Conservation (phyloP, 2,113 vertebrate genomes). For the Entelurus aequoreus region DNA sequence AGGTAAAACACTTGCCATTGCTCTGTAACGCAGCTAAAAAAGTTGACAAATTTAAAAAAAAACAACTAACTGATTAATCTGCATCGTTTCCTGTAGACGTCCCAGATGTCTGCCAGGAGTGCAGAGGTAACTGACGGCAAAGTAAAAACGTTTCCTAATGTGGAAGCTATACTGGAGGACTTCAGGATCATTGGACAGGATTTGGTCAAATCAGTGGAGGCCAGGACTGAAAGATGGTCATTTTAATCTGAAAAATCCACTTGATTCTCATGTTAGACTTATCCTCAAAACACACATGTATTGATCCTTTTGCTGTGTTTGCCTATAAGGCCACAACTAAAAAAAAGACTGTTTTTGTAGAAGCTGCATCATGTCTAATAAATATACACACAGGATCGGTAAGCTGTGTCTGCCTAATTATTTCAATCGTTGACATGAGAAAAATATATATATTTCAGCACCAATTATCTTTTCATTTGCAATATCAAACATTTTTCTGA, state of each 20-base stretch:
- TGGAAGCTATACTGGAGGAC: constrained; percentile 90
- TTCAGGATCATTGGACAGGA: constrained; percentile 83
- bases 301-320: neutral
- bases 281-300: neutral
- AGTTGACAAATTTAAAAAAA: neutral
- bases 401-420: neutral
- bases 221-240: constrained; percentile 85
- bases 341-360: constrained; percentile 10
- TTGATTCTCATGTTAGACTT: neutral
- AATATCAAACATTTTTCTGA: too few relatives aligned
- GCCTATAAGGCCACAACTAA: neutral
- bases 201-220: constrained; percentile 80
- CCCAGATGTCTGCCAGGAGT: constrained; percentile 75
- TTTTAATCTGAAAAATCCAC: neutral
- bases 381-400: constrained; percentile 6
- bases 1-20: constrained; percentile 65
- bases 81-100: constrained; percentile 65
- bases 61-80: neutral
- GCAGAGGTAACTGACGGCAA: constrained; percentile 64
- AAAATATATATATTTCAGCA: neutral
- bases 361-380: constrained; percentile 29
- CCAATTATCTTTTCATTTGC: neutral
- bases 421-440: neutral
- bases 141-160: constrained; percentile 76
- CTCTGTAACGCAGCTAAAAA: neutral